A percentile compares a stretch with the other conserved stretches of the same genome.
phyloP scores from a whole-genome alignment of 2,888 invertebrate genomes.

The Tenthredo scrophulariae region DNA sequence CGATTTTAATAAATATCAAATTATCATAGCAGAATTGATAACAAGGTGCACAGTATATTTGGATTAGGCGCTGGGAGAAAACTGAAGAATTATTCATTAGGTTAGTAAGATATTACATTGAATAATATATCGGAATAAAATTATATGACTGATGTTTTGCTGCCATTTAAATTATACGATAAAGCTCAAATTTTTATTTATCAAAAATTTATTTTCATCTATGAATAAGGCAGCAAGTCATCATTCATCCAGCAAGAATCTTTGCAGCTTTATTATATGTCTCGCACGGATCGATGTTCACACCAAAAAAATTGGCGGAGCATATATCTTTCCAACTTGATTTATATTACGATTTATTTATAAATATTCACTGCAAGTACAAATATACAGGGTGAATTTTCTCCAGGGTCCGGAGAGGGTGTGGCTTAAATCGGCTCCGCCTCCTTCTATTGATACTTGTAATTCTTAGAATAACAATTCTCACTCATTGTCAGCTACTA shows the following conservation, averaged over 20 bases:
- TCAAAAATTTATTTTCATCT: background rate
- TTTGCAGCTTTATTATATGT: constrained; percentile 66
- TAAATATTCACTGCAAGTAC: constrained; percentile 9
- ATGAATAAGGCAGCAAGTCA: background rate
- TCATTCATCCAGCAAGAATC: constrained; percentile 31
- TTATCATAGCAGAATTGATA: background rate
- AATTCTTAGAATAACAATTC: too few relatives aligned
- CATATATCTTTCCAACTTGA: constrained; percentile 75
- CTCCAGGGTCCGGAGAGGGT: too few relatives aligned
- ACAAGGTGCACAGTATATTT: constrained; percentile 17
- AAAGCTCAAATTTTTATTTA: background rate
- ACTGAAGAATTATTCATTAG: constrained; percentile 39
- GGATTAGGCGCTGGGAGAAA: constrained; percentile 34
- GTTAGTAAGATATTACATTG: constrained; percentile 42
- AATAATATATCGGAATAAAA: constrained; percentile 32
- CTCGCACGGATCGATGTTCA: constrained; percentile 72
- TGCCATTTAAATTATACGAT: background rate
- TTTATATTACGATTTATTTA: constrained; percentile 26
- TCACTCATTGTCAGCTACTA: too few relatives aligned
- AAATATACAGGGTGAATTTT: background rate
- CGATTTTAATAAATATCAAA: constrained; percentile 24
- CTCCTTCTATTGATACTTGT: too few relatives aligned
- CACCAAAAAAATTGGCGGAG: constrained; percentile 66
- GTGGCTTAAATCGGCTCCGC: too few relatives aligned
- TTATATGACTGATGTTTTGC: constrained; percentile 29